A percentile compares a stretch with the other conserved stretches of the same genome.
These are phyloP conservation scores for Drosophila ficusphila DNA, from an alignment of 1,140 invertebrate genomes.

Conservation along the genomic window DNA sequence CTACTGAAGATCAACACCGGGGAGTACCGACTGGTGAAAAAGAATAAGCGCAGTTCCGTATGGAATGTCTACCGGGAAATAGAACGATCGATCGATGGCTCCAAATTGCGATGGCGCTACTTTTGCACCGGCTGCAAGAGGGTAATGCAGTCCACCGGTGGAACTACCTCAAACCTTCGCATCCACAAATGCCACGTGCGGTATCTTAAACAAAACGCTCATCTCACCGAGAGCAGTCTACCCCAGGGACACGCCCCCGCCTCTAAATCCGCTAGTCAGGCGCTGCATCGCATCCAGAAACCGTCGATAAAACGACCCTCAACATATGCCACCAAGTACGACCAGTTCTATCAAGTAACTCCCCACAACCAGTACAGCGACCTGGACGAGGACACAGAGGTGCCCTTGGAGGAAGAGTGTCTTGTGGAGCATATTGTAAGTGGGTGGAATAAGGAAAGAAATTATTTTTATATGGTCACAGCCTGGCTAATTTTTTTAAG, in stretches of 20 bases:
- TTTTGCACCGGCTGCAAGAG: conserved; percentile 61
- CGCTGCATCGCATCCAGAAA: not conserved
- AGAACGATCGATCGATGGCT: conserved; percentile 49
- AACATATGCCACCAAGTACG: conserved; percentile 1
- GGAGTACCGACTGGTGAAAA: conserved; percentile 61
- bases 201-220: conserved; percentile 45
- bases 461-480: too few relatives aligned
- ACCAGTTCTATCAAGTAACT: conserved; percentile 24
- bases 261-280: not conserved
- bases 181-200: conserved; percentile 69
- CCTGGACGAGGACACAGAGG: conserved; percentile 22
- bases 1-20: conserved; percentile 64
- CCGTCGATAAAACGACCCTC: not conserved
- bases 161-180: conserved; percentile 65
- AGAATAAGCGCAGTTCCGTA: conserved; percentile 64
- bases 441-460: not conserved
- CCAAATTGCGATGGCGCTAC: conserved; percentile 62
- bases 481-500: too few relatives aligned
- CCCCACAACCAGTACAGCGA: not conserved
- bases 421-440: conserved; percentile 2
- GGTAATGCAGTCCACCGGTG: conserved; percentile 69
- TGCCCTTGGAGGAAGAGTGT: conserved; percentile 13
- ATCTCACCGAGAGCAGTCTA: not conserved
- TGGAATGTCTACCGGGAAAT: conserved; percentile 72
- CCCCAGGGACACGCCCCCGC: not conserved